Base-by-base conservation (phyloP, 2,797 vertebrate genomes). In the Ibycter americanus region DNA sequence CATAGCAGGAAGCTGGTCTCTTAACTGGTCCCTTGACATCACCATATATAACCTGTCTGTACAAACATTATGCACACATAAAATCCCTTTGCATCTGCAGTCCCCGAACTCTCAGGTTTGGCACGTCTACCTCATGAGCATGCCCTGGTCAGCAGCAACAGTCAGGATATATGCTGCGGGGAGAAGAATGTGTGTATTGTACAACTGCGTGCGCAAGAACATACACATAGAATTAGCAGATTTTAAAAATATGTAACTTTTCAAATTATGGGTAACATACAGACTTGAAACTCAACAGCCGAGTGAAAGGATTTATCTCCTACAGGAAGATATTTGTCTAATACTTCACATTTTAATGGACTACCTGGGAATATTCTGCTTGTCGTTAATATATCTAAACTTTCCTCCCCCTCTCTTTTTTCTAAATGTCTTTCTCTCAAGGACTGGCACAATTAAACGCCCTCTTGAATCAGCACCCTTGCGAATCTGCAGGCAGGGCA, bases 41-140 rank as follows among this genome's bases (percentile, higher is more conserved):
- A 88, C 72, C 9, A 42, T 18, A 51, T 12, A 68, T 42, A 79
- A 76, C 34, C 23, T 76, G 21, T 55, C 62, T 67, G 22, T 19
- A 84, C 4, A 86, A 90, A 67, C 32, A 49, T 36, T 32, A 61
- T 4, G 72, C 38, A 44, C 40, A 49, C 15, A 91, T 10, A 17
- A 42, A 88, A 38, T 6, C 29, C 11, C 18, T 67, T 55, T 71
- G 66, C 55, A 67, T 63, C 59, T 58, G 31, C 34, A 82, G 40
- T 26, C 58, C 40, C 74, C 67, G 20, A 77, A 40, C 47, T 90
- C 17, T 49, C 25, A 2, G 38, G 23, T 59, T 70, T 62, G 38
- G 31, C 36, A 46, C 0, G 2, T 61, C 54, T 31, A 6, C 22
- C 40, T 72, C 0, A 0, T 27, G 25, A 83, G 52, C 17, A 12